Conservation (phyloP, 2,797 vertebrate genomes). For the Remorina albescens region DNA sequence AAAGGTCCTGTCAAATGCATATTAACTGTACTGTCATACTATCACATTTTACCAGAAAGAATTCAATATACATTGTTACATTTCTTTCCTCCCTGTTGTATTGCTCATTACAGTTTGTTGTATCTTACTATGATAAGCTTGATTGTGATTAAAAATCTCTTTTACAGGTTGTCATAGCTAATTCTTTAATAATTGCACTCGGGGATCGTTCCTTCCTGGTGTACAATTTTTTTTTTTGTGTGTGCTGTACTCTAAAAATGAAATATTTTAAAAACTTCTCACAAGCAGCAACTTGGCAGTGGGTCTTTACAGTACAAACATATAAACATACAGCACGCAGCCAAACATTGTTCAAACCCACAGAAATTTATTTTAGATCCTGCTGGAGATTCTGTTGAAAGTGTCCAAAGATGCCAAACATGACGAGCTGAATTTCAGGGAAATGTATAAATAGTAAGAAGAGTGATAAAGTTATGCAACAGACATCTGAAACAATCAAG, state of each 20-base stretch:
- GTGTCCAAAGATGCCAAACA: neutral
- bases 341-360: neutral
- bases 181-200: neutral
- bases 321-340: neutral
- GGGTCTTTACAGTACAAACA: neutral
- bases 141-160: neutral
- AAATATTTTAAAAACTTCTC: constrained; percentile 16
- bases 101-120: neutral
- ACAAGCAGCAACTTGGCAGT: neutral
- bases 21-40: neutral
- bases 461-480: neutral
- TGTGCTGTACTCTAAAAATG: constrained; percentile 5
- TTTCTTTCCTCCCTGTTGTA: neutral
- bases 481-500: neutral
- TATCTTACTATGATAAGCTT: neutral
- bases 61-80: neutral
- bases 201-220: neutral
- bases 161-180: neutral
- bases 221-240: neutral
- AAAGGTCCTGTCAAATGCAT: neutral
- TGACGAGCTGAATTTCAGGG: neutral
- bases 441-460: no score
- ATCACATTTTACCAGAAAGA: neutral
- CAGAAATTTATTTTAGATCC: neutral
- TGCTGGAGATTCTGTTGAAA: neutral